Percentiles rank a stretch among this genome's conserved stretches.
Conservation (phyloP, 2,113 vertebrate genomes). For the Platanista minor region DNA sequence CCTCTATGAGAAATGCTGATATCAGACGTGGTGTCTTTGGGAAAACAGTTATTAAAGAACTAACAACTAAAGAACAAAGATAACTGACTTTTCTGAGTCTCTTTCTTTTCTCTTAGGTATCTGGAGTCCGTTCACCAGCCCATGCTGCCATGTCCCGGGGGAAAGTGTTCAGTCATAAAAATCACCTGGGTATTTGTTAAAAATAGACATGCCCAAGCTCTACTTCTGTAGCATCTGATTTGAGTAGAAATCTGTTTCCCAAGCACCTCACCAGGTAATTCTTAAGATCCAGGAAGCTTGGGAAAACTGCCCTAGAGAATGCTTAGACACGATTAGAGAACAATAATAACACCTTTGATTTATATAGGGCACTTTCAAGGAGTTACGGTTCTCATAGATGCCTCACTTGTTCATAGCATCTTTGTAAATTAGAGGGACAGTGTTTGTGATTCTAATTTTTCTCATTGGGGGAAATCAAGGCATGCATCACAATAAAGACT, state of each 20-base stretch:
- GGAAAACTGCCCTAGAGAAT: not conserved
- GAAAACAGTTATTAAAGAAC: not conserved
- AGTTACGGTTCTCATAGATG: not conserved
- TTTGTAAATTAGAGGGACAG: not conserved
- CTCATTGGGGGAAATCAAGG: not conserved
- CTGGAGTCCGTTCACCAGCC: not conserved
- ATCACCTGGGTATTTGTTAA: not conserved
- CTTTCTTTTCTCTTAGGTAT: not conserved
- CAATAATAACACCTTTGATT: not conserved
- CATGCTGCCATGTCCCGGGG: not conserved
- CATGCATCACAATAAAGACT: not conserved
- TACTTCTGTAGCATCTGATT: not conserved
- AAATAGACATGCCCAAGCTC: not conserved
- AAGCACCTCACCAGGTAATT: not conserved
- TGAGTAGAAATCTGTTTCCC: not conserved
- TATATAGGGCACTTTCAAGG: not conserved
- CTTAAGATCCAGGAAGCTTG: not conserved
- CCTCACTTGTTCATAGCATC: not conserved
- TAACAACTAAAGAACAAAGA: not conserved
- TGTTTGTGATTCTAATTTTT: not conserved
- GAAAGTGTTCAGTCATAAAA: not conserved
- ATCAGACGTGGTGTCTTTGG: not conserved
- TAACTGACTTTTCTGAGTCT: not conserved
- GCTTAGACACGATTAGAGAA: not conserved
- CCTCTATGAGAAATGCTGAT: not conserved